Evolutionary conservation across 2,888 invertebrate species (phyloP), one percentile per base, ranked within the genome.

Genomic region (Chirona hameri): DNA sequence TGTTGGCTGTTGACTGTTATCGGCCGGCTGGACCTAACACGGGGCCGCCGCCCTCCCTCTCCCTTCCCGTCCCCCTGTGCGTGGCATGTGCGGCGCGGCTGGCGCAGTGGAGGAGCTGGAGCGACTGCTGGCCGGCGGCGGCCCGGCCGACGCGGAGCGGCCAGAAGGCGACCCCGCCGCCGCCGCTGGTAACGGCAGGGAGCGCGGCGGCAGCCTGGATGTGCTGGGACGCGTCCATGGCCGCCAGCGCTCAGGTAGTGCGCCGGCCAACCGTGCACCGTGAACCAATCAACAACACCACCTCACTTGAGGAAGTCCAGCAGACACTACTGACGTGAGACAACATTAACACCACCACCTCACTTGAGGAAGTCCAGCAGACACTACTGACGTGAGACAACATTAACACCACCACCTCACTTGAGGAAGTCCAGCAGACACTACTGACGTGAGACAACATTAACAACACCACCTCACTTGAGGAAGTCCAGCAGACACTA

Each of bases 91-190:
- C n/a, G 24, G 24, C 60, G 15, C 14, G 39, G 39, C 39, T 39
- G 39, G 72, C 12, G 12, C 72, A 72, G 72, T 76, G 76, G 76
- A 39, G 46, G 76, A 76, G 24, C 76, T 76, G 24, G 76, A 76
- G 76, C 39, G 76, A 39, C 21, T 76, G 21, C 76, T 76, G 46
- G 21, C 39, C 24, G 46, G 9, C 21, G 21, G 21, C 46, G 46
- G 9, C 39, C 0, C 31, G 72, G 18, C 31, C 18, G 9, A 21
- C 76, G 12, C 27, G 29, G 69, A n/a, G 69, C n/a, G 12, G 69
- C n/a, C n/a, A 18, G 60, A n/a, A n/a, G 60, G 60, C 29, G 69
- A 69, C 69, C 29, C 4, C 14, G n/a, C 29, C 69, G 69, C 24
- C n/a, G 12, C 52, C 52, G 15, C 52, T 12, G 52, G 29, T n/a